phyloP scores from a whole-genome alignment of 2,888 invertebrate species.

The Odontocerum albicorne region DNA sequence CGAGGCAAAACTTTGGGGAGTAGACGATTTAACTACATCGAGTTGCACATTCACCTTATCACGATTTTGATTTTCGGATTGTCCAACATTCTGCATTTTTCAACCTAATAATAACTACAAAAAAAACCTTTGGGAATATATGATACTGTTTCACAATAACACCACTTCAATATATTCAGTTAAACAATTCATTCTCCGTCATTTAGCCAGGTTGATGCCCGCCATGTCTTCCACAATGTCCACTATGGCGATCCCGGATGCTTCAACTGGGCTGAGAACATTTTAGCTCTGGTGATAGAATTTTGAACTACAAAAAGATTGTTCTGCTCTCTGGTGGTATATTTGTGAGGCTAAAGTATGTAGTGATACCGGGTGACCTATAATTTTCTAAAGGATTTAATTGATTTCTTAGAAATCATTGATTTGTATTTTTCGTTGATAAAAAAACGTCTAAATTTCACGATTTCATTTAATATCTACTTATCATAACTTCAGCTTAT shows the following conservation, averaged over 20 bases:
- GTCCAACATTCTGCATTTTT: conserved; percentile 92
- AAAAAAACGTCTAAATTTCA: too few relatives aligned
- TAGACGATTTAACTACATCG: conserved; percentile 70
- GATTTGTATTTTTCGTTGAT: too few relatives aligned
- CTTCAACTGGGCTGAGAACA: conserved; percentile 23
- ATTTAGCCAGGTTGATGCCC: conserved; percentile 70
- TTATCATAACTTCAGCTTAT: too few relatives aligned
- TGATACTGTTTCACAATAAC: conserved; percentile 56
- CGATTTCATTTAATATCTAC: too few relatives aligned
- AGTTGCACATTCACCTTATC: conserved; percentile 75
- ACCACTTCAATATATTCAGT: conserved; percentile 59
- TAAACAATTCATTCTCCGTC: conserved; percentile 62
- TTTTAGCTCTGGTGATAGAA: conserved; percentile 18
- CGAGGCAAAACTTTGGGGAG: conserved; percentile 83
- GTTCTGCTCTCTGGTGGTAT: conserved; percentile 21
- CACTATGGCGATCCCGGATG: conserved; percentile 64
- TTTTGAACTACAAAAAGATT: conserved; percentile 9
- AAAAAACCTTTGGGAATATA: conserved; percentile 28
- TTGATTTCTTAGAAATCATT: too few relatives aligned
- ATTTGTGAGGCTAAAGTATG: conserved; percentile 16
- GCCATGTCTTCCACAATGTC: conserved; percentile 72
- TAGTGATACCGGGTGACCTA: neutral
- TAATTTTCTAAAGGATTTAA: too few relatives aligned
- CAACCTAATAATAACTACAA: conserved; percentile 53
- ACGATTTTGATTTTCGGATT: conserved; percentile 82